Base-by-base conservation (phyloP, 2,888 invertebrate genomes). In the Pegoplata infirma region DNA sequence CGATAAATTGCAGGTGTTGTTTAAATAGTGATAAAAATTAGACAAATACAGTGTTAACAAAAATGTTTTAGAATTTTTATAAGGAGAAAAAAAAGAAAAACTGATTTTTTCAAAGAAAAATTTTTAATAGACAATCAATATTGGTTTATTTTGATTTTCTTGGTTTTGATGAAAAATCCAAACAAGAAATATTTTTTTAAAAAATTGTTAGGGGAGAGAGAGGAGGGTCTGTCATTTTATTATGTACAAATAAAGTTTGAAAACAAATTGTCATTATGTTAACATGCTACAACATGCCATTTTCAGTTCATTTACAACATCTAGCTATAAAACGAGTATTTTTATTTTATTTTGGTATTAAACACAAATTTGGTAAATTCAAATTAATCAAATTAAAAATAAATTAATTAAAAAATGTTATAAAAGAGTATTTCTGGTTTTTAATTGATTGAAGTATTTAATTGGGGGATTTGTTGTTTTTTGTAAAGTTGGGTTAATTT, bases 1-100 rank as follows among this genome's bases (percentile, higher is more conserved):
- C 40, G 32, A 69, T 56, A 75, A 69, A 75, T 75, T 79, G 75
- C 79, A 79, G 79, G 79, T 79, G 79, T 79, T 79, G 67, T 72
- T 79, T 67, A 36, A 75, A 75, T 67, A 75, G 79, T 79, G 79
- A 79, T 75, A 75, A 75, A 79, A 75, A 67, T 75, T 63, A 56
- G 79, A 79, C 79, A 79, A 67, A 75, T 74, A 74, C 74, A 79
- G 79, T 67, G 79, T 72, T 58, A 75, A 69, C 56, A 68, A 69
- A 75, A 63, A 63, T 75, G 75, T 75, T 51, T 10, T 23, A 44
- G 40, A 61, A 68, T 12, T 40, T 19, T 28, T 19, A 28, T 7
- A 0, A 19, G 21, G 19, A 19, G 5, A 8, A 7, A 17, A 19
- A 47, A 6, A n/a, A 23, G 6, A 23, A 51, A 51, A 23, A 5